Base-by-base conservation (phyloP, 2,113 vertebrate species). In the Phoxinus phoxinus region DNA sequence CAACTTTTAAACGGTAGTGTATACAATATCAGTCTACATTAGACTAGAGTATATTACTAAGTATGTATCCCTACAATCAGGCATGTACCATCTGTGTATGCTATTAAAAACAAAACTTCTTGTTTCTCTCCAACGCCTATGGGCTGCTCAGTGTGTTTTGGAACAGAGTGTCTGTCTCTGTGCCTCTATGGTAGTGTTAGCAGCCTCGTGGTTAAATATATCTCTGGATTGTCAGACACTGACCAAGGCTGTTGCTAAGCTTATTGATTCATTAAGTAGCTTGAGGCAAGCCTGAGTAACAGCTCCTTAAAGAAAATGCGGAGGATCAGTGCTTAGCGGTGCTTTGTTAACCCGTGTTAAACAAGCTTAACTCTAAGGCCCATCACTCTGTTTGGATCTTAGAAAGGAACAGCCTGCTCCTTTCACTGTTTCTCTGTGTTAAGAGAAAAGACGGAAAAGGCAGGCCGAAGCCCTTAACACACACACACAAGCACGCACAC, bases 221-320 rank as follows among this genome's bases (percentile, higher is more conserved):
- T 86, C 76, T 86, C 37, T 30, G 63, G 48, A 23, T 46, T 71
- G 65, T 85, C 75, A 85, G 63, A 80, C 76, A 46, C 61, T 85
- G 84, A 59, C 65, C 76, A 59, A 59, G 25, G 35, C 53, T 72
- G 51, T 59, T 44, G 25, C 51, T 81, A 81, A 81, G 51, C 77
- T 81, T 61, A 81, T 81, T 81, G 77, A 86, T 79, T 72, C 77
- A 81, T 69, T 73, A 67, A 78, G 58, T 51, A 67, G 41, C 75
- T 67, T 78, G 84, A 78, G 84, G 84, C 61, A 23, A 85, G 74
- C 59, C 58, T 53, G 84, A 85, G 73, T 85, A 53, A 61, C 77
- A 72, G 65, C 77, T 44, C 61, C 67, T 80, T 85, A 59, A 72
- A 79, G 65, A 56, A 80, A 32, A 86, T 48, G 84, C 25, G 2